Conservation (phyloP, 2,113 vertebrate species). For the Verasper variegatus region DNA sequence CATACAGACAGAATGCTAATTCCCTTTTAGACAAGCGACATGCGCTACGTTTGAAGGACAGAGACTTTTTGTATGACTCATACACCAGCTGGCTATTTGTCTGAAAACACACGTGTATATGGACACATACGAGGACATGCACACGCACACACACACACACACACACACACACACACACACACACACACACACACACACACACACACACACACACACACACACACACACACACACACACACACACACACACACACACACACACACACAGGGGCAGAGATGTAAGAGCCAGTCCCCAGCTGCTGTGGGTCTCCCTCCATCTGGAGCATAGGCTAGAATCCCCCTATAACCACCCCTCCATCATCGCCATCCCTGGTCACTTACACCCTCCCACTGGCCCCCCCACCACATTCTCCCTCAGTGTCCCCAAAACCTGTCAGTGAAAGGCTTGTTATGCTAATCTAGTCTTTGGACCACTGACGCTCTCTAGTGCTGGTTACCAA, state of each 20-base stretch:
- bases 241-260: slow-evolving; percentile 4
- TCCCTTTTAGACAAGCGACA: slow-evolving; percentile 58
- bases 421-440: slow-evolving; percentile 65
- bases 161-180: slow-evolving; percentile 15
- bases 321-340: slow-evolving; percentile 84
- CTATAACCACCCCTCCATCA: slow-evolving; percentile 42
- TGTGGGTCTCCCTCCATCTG: slow-evolving; percentile 84
- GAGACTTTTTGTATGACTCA: slow-evolving; percentile 52
- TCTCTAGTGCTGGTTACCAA: slow-evolving; percentile 89
- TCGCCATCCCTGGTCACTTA: slow-evolving; percentile 59
- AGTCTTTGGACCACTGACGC: slow-evolving; percentile 71
- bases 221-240: slow-evolving; percentile 36
- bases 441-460: slow-evolving; percentile 98
- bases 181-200: slow-evolving; percentile 39
- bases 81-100: slow-evolving; percentile 71
- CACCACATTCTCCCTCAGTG: slow-evolving; percentile 50
- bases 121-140: slow-evolving; percentile 12
- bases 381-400: slow-evolving; percentile 64
- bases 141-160: slow-evolving; percentile 36
- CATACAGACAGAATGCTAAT: slow-evolving; percentile 54
- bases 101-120: slow-evolving; percentile 14
- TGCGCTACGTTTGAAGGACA: slow-evolving; percentile 63
- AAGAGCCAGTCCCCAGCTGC: slow-evolving; percentile 93
- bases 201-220: slow-evolving; percentile 16
- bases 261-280: slow-evolving; percentile 73